Evolutionary conservation across 2,888 invertebrate species (phyloP), one percentile per base, ranked within the genome.

Genomic region (Salpingus planirostris): DNA sequence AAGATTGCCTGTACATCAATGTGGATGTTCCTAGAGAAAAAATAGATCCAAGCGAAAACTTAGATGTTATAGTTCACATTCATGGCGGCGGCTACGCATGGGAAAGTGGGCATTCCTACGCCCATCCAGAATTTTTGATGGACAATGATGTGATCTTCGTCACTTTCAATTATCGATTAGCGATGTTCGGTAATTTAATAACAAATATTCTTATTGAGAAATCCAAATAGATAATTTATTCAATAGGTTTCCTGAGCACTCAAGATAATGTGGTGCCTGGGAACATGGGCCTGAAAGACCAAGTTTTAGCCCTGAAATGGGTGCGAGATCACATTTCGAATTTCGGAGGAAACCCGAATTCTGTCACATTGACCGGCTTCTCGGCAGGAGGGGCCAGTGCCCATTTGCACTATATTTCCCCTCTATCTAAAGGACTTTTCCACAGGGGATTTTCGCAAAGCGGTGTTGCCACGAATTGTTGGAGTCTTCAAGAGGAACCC

Each of bases 301-400:
- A 81, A 59, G 67, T 66, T 13, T 66, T 74, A 44, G 80, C 80
- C 0, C 55, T 82, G 21, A 69, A 70, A 39, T 82, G 81, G 81
- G 61, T 80, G 1, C 69, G 72, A 31, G 57, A 69, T 24, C 78
- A 82, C 54, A 78, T 82, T 39, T 64, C 69, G 41, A 65, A 65
- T 54, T 82, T 82, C 46, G 78, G 78, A 2, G 82, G 81, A 1
- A 71, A 81, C 60, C 71, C 78, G 2, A 67, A 73, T 21, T 73
- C 73, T 40, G 66, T 81, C 13, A 76, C 79, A 0, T 53, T 82
- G 1, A 57, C 71, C 0, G 83, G 83, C 1, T 67, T 71, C 42
- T 81, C 81, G 2, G 76, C 82, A 0, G 83, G 83, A 0, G 80
- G 74, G 14, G 78, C 74, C 1, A 76, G 80, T 42, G 78, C 78